Evolutionary conservation across 2,113 vertebrate genomes (phyloP).

Genomic region (Pteropus alecto): DNA sequence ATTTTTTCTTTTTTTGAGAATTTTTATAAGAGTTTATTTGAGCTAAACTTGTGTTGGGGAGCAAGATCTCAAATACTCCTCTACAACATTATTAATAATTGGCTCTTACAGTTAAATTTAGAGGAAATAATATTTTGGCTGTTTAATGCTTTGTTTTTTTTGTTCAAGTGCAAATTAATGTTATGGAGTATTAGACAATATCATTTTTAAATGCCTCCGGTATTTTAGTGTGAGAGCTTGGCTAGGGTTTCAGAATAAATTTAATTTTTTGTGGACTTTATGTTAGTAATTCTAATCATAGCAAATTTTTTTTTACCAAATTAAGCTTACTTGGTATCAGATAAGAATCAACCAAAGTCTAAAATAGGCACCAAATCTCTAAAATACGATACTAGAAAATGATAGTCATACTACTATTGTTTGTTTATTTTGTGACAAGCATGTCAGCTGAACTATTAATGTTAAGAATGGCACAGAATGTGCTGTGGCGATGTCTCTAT

Average conservation of each 20-base stretch:
- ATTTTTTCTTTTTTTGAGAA: neutral
- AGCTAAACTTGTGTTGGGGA: too few relatives aligned
- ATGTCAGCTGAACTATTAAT: neutral
- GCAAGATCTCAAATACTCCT: too few relatives aligned
- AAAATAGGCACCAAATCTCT: neutral
- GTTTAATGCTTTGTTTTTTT: slow-evolving; percentile 18
- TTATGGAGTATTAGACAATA: neutral
- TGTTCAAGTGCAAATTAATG: slow-evolving; percentile 10
- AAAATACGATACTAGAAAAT: neutral
- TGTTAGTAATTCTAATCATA: neutral
- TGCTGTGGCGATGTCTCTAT: neutral
- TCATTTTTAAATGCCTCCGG: neutral
- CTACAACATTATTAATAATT: slow-evolving; percentile 16
- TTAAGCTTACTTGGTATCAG: neutral
- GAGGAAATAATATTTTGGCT: neutral
- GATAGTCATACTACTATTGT: neutral
- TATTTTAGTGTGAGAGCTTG: neutral
- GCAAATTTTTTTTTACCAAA: neutral
- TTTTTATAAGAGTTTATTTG: too few relatives aligned
- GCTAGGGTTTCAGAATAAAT: neutral
- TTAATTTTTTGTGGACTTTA: neutral
- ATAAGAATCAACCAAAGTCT: neutral
- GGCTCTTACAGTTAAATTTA: neutral
- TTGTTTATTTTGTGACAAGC: neutral
- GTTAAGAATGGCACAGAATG: neutral